Evolutionary conservation across 2,888 invertebrate genomes (phyloP), one percentile per base, ranked within the genome.

Genomic region (Phytoseiulus persimilis): DNA sequence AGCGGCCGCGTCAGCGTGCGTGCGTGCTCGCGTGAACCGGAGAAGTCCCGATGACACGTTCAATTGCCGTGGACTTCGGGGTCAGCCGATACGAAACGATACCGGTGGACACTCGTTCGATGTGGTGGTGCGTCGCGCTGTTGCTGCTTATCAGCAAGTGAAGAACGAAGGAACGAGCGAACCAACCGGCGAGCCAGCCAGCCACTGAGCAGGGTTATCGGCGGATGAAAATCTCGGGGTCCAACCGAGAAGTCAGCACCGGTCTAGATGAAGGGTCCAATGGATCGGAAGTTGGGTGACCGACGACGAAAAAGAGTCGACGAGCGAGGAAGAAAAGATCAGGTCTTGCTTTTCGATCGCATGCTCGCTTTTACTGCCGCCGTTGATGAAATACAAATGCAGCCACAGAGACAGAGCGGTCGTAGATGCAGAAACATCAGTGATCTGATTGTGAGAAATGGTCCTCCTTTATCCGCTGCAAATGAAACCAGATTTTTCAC

Each of bases 1-100:
- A 65, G 65, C 46, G 46, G 14, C 46, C 46, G 46, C 6, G 6
- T 46, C 14, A 46, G 46, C 46, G 9, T 6, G 14, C 14, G 65
- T 65, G 65, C 65, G 65, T 65, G 65, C 65, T 65, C 28, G 14
- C 65, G 65, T 65, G 65, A 65, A 65, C 65, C 65, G 65, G 18
- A 65, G 65, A 18, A 65, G 65, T 65, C 65, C 65, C 65, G 65
- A 65, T 65, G 65, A 65, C 65, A 65, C 65, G 65, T 65, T 28
- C 65, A 65, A 65, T 65, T 65, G 65, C 65, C 65, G 65, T 65
- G 65, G 65, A 65, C 65, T 65, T 65, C 65, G 65, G 65, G 65
- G 65, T 65, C 65, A 65, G 65, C 65, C 65, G 65, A 65, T 65
- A 65, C 65, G 65, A 65, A 65, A 65, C 65, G 65, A 65, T 65